These are phyloP conservation scores for Ochotona princeps DNA, from an alignment of 2,113 vertebrate genomes.

Conservation along the genomic window DNA sequence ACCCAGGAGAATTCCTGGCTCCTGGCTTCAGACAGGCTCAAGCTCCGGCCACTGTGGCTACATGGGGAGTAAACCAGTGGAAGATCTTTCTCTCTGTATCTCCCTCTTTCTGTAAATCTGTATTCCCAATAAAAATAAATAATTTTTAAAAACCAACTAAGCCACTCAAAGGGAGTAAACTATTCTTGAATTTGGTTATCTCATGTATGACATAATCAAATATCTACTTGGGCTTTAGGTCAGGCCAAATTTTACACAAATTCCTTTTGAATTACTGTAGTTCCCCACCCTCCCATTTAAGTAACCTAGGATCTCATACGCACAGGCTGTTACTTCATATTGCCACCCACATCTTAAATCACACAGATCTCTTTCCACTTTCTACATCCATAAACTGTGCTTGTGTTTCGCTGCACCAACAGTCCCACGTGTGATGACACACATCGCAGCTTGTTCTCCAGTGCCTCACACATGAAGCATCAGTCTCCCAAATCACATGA, in stretches of 20 bases:
- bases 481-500: slow-evolving; percentile 58
- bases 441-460: background rate
- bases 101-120: no score
- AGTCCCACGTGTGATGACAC: background rate
- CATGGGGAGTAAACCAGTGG: no score
- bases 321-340: background rate
- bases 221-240: slow-evolving; percentile 5
- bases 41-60: no score
- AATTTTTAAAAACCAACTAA: no score
- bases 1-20: no score
- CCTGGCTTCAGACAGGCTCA: no score
- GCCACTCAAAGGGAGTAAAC: background rate
- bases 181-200: slow-evolving; percentile 11
- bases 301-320: background rate
- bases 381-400: background rate
- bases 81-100: no score
- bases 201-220: background rate
- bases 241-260: slow-evolving; percentile 48
- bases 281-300: background rate
- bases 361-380: background rate
- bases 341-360: background rate
- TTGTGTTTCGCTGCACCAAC: slow-evolving; percentile 15
- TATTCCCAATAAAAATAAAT: no score
- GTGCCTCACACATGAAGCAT: slow-evolving; percentile 15
- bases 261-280: background rate